Conservation (phyloP, 2,113 vertebrate species). For the Octodon degus region DNA sequence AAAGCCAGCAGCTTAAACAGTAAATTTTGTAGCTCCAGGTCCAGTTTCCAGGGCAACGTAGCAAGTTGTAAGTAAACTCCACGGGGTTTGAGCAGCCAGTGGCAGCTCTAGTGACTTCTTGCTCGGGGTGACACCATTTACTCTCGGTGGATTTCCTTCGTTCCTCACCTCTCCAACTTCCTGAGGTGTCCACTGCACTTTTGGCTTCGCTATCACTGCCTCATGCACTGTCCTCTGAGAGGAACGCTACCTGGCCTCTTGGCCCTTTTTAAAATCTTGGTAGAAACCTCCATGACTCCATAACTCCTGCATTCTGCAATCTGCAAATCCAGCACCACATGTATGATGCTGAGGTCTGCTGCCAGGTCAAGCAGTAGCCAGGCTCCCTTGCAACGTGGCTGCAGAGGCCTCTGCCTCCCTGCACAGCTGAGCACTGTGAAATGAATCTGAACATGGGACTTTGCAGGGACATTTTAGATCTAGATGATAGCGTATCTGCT, state of each 20-base stretch:
- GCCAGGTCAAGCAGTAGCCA: not conserved
- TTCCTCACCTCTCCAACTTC: not conserved
- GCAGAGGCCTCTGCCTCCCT: not conserved
- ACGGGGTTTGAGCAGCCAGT: not conserved
- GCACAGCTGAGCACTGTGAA: not conserved
- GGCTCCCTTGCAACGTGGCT: not conserved
- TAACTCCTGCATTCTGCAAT: not conserved
- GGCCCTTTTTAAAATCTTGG: not conserved
- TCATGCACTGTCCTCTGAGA: not conserved
- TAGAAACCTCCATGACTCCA: not conserved
- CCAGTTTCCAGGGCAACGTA: not conserved
- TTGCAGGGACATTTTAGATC: not conserved
- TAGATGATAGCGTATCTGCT: not conserved
- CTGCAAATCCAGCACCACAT: not conserved
- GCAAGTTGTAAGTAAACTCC: not conserved
- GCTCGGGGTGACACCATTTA: not conserved
- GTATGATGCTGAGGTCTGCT: not conserved
- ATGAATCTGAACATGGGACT: not conserved
- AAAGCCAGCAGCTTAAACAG: not conserved
- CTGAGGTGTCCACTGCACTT: not conserved
- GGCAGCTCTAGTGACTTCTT: not conserved
- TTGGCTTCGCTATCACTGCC: not conserved
- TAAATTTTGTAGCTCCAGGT: not conserved
- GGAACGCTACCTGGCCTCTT: not conserved
- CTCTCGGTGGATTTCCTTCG: not conserved